A percentile compares a stretch with the other conserved stretches of the same genome.
Conservation (phyloP, 1,140 invertebrate genomes). For the Archivesica marissinica region DNA sequence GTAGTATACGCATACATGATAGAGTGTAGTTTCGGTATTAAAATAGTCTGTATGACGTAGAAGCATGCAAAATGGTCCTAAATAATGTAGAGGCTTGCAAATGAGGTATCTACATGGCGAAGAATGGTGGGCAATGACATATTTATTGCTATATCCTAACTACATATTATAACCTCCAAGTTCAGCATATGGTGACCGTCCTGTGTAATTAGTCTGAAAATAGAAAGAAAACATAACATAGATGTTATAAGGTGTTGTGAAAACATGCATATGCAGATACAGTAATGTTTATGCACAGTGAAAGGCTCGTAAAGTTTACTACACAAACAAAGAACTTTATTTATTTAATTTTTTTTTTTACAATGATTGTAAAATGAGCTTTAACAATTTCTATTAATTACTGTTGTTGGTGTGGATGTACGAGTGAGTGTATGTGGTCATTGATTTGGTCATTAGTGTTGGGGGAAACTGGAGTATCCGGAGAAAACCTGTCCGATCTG, state of each 20-base stretch:
- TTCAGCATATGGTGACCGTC: not conserved
- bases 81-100: not conserved
- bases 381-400: no score
- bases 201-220: not conserved
- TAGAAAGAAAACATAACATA: not conserved
- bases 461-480: no score
- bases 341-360: no score
- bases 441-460: no score
- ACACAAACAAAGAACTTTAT: no score
- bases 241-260: not conserved
- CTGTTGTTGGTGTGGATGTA: no score
- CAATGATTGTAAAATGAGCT: no score
- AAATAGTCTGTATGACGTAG: not conserved
- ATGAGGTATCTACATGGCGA: constrained; percentile 12
- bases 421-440: no score
- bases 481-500: no score
- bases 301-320: no score
- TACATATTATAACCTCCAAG: not conserved
- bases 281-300: no score
- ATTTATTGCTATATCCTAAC: constrained; percentile 19
- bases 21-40: not conserved
- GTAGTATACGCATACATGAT: not conserved
- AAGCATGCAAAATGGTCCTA: not conserved
- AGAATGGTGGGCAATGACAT: not conserved
- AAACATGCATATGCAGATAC: no score